phyloP scores from a whole-genome alignment of 2,113 vertebrate genomes.

The Lamprotornis superbus region DNA sequence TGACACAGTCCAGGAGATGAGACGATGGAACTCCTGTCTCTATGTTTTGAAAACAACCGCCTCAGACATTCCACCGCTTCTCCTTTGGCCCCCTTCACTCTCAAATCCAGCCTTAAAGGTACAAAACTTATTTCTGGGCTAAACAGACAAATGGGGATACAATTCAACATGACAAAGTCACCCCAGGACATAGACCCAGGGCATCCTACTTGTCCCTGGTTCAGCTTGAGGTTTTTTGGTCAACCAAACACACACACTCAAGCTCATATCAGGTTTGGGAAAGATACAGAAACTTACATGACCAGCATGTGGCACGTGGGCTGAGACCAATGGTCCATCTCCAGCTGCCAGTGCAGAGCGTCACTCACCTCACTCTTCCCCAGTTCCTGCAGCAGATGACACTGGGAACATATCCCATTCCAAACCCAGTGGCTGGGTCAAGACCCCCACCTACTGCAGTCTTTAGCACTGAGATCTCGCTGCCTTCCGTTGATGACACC shows the following conservation, averaged over 20 bases:
- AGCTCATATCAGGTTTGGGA: rapidly evolving
- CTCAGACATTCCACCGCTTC: too few relatives aligned
- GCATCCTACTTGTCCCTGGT: background rate
- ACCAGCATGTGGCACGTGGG: rapidly evolving
- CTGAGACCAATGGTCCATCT: rapidly evolving
- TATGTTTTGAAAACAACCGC: too few relatives aligned
- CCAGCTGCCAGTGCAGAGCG: background rate
- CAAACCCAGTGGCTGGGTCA: background rate
- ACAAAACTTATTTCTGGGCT: too few relatives aligned
- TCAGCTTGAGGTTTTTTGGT: background rate
- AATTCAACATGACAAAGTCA: too few relatives aligned
- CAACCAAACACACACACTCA: too few relatives aligned
- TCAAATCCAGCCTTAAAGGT: too few relatives aligned
- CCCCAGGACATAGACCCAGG: background rate
- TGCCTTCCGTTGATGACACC: rapidly evolving
- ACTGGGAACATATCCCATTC: background rate
- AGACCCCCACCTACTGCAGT: background rate
- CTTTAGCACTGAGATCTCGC: rapidly evolving
- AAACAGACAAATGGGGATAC: too few relatives aligned
- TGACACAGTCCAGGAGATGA: too few relatives aligned
- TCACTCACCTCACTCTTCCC: background rate
- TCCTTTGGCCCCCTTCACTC: too few relatives aligned
- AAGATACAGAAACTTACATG: rapidly evolving
- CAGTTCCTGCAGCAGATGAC: background rate
- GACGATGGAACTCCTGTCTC: too few relatives aligned